These are phyloP conservation scores for Limnephilus rhombicus DNA, from an alignment of 2,888 invertebrate genomes.

Conservation along the genomic window DNA sequence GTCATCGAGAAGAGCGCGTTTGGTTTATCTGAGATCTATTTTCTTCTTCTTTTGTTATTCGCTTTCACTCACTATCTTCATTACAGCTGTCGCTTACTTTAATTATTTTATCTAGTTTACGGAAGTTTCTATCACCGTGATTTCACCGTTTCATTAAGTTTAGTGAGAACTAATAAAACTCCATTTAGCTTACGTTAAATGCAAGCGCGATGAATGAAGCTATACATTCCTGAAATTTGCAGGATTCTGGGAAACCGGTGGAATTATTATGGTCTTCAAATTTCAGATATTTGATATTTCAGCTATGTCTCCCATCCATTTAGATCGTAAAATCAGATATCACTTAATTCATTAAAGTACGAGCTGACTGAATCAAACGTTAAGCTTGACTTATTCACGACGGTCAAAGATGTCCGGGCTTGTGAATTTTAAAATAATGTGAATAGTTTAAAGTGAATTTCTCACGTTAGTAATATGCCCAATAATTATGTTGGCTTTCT, in stretches of 20 bases:
- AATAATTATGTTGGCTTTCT: constrained; percentile 19
- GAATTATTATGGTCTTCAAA: not conserved
- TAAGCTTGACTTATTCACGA: not conserved
- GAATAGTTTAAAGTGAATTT: not conserved
- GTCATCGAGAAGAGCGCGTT: not conserved
- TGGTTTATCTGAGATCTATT: not conserved
- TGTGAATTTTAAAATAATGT: not conserved
- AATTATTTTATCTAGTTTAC: not conserved
- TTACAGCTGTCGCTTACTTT: not conserved
- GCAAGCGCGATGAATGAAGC: not conserved
- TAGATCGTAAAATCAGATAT: not conserved
- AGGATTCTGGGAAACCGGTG: not conserved
- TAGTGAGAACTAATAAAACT: not conserved
- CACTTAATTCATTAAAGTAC: not conserved
- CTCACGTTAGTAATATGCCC: constrained; percentile 23
- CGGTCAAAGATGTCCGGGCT: not conserved
- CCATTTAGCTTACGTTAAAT: not conserved
- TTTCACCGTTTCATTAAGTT: not conserved
- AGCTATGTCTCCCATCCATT: not conserved
- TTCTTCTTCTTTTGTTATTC: not conserved
- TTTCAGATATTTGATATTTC: not conserved
- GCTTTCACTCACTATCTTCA: not conserved
- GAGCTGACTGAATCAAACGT: not conserved
- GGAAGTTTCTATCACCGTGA: not conserved
- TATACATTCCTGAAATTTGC: not conserved